Evolutionary conservation across 2,797 vertebrate genomes (phyloP).

Genomic region (Morus bassanus): DNA sequence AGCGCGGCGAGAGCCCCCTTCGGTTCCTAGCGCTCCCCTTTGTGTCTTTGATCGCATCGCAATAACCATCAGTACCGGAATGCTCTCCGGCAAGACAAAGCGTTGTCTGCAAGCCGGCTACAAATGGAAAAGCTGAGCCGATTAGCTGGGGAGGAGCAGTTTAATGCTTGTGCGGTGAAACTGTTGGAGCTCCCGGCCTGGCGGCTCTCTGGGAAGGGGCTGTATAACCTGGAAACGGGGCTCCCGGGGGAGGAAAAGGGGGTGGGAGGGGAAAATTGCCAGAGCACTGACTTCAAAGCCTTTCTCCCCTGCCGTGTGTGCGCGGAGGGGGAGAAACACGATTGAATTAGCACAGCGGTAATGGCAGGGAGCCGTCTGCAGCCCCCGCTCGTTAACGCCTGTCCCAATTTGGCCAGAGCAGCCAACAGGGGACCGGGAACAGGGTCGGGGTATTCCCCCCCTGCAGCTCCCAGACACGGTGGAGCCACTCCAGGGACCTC

Average conservation of each 20-base stretch:
- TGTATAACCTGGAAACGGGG: not conserved
- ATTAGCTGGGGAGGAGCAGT: not conserved
- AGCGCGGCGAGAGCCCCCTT: no score
- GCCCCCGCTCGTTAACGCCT: not conserved
- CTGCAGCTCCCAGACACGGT: slow-evolving; percentile 33
- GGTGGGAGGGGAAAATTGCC: not conserved
- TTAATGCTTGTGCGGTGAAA: not conserved
- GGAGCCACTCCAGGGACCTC: slow-evolving; percentile 58
- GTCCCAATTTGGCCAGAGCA: not conserved
- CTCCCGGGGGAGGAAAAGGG: not conserved
- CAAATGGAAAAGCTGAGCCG: not conserved
- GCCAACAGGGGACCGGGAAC: not conserved
- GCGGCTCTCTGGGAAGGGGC: not conserved
- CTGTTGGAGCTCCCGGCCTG: not conserved
- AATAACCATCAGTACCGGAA: not conserved
- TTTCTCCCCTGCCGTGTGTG: not conserved
- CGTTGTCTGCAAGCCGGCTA: not conserved
- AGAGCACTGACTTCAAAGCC: slow-evolving; percentile 22
- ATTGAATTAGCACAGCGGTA: slow-evolving; percentile 1
- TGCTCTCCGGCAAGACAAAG: not conserved
- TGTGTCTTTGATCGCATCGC: not conserved
- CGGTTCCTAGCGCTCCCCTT: not conserved
- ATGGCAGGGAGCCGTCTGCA: not conserved
- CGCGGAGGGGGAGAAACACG: not conserved
- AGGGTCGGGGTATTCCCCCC: not conserved